Evolutionary conservation across 1,140 invertebrate genomes (phyloP), one percentile per base, ranked within the genome.

Genomic region (Stegodyphus dumicola): DNA sequence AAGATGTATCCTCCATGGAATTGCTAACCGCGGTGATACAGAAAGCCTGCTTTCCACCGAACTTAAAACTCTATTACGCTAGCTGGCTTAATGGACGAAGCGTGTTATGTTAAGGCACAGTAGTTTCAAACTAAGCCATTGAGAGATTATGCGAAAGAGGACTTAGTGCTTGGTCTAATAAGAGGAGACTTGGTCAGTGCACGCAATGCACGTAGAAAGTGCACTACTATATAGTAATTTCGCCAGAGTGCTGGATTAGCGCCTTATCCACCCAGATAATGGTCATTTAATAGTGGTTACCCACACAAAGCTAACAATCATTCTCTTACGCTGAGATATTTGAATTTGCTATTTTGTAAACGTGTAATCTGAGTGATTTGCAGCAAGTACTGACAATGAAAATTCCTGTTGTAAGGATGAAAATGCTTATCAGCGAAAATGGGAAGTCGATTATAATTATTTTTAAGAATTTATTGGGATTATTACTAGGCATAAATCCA

Each of bases 81-180:
- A 53, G 73, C 60, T 17, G 77, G 66, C 74, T 85, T 85, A 85
- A 85, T 85, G 81, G 81, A 76, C 51, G 80, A 77, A 77, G 81
- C 73, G 81, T 77, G 74, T 77, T 83, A 53, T 74, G 51, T 15
- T 33, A 76, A 56, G 49, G 7, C 65, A 49, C 7, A 52, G 74
- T 69, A 52, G 64, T 77, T 70, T 54, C 17, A 77, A 70, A 85
- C 81, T 85, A 75, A 85, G 64, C 81, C 74, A 64, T 11, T 10
- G 52, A 69, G 81, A 85, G 81, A 85, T 85, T 85, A 85, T 54
- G 73, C 60, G 81, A 77, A 67, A 75, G 71, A 60, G 81, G 73
- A 76, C 81, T 85, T 85, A 85, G 81, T 70, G 52, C 81, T 69
- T 51, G n/a, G 49, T 51, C 81, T 76, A 85, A 85, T 85, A 85